These are phyloP conservation scores for Lepidotrigona ventralis DNA, from an alignment of 1,140 invertebrate species.

Conservation along the genomic window DNA sequence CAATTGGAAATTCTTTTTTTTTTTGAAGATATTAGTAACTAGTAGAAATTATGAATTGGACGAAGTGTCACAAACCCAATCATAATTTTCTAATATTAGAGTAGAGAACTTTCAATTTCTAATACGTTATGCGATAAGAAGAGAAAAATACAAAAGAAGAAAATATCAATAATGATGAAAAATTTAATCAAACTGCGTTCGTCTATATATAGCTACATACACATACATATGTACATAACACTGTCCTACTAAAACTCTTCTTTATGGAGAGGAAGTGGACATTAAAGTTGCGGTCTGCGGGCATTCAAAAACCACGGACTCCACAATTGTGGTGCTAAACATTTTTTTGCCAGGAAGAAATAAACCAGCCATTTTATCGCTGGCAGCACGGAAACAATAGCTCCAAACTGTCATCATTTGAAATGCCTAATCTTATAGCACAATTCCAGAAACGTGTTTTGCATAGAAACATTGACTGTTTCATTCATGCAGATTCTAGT, in stretches of 20 bases:
- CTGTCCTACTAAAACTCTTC: conserved; percentile 21
- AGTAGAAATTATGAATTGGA: too few species aligned
- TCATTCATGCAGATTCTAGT: too few species aligned
- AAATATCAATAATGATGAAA: conserved; percentile 5
- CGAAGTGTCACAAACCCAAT: too few species aligned
- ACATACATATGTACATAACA: not conserved
- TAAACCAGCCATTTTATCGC: not conserved
- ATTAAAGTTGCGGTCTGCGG: conserved; percentile 37
- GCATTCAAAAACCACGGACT: not conserved
- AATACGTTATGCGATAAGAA: too few species aligned
- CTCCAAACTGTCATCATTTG: not conserved
- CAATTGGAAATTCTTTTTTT: too few species aligned
- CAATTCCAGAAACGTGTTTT: not conserved
- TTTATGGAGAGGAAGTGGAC: conserved; percentile 41
- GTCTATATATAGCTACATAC: too few species aligned
- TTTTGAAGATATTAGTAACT: too few species aligned
- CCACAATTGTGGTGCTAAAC: not conserved
- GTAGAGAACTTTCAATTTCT: too few species aligned
- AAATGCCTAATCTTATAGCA: not conserved
- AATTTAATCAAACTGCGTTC: too few species aligned
- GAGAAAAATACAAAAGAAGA: not conserved
- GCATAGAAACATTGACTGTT: too few species aligned
- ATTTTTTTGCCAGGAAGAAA: not conserved
- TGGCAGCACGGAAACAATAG: not conserved
- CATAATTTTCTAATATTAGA: too few species aligned